Evolutionary conservation across 2,113 vertebrate species (phyloP).

Genomic region (Brienomyrus longianalis): DNA sequence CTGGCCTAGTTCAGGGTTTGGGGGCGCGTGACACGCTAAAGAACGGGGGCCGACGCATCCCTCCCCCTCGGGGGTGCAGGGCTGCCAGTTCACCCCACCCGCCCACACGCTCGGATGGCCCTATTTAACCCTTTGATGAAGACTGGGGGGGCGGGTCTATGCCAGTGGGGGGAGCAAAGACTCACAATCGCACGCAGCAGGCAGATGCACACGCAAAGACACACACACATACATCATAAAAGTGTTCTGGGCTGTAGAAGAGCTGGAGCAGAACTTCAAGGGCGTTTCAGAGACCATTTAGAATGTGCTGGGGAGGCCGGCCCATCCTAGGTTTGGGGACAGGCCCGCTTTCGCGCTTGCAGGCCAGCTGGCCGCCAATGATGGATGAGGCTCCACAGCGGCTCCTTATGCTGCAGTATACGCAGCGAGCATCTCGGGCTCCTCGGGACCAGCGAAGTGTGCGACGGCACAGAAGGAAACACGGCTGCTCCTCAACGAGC

Average conservation of each 20-base stretch:
- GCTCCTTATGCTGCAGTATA: not conserved
- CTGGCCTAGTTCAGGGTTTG: conserved; percentile 40
- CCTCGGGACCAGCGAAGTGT: not conserved
- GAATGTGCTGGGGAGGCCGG: not conserved
- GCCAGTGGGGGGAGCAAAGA: not conserved
- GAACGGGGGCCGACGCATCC: not conserved
- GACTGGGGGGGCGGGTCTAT: not conserved
- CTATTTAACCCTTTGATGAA: not conserved
- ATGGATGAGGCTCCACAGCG: not conserved
- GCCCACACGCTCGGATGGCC: not conserved
- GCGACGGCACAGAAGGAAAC: not conserved
- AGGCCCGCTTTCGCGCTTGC: not conserved
- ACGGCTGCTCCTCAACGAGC: not conserved
- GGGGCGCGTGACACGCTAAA: conserved; percentile 34
- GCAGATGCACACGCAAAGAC: not conserved
- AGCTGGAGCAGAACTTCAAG: not conserved
- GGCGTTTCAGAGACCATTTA: not conserved
- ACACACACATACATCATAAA: not conserved
- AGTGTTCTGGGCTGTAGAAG: not conserved
- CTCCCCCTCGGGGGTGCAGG: conserved; percentile 4
- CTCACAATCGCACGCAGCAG: not conserved
- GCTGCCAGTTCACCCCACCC: not conserved
- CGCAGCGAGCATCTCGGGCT: not conserved
- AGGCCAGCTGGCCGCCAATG: not conserved
- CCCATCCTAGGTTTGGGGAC: not conserved